These are phyloP conservation scores for Trissoscelio sp. DNA, from an alignment of 2,888 invertebrate genomes.

Conservation along the genomic window DNA sequence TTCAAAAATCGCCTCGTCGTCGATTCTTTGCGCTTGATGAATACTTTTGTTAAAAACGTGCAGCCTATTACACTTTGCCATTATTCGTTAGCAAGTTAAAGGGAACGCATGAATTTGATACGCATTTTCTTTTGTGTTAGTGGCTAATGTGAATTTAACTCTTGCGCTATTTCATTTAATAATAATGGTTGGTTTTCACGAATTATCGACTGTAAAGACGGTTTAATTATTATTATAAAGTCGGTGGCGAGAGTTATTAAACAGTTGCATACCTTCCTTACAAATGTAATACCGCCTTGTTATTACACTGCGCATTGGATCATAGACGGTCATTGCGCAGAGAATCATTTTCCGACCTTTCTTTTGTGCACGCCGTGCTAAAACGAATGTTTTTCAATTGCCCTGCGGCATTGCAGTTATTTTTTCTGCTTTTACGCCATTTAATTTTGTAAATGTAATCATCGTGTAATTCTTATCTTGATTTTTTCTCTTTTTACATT, in stretches of 20 bases:
- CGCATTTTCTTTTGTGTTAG: conserved; percentile 7
- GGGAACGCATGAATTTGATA: conserved; percentile 17
- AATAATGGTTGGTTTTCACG: conserved; percentile 2
- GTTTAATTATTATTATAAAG: conserved; percentile 19
- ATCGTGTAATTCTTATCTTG: conserved; percentile 8
- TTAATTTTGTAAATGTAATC: conserved; percentile 24
- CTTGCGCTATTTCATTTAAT: conserved; percentile 13
- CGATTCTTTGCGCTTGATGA: conserved; percentile 58
- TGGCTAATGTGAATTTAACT: conserved; percentile 36
- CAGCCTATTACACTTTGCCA: conserved; percentile 39
- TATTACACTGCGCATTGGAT: conserved; percentile 28
- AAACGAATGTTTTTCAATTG: conserved; percentile 20
- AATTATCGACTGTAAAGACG: conserved; percentile 37
- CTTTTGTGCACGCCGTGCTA: conserved; percentile 11
- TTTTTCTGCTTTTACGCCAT: conserved; percentile 22
- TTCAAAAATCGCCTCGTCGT: conserved; percentile 1
- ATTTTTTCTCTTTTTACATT: no score
- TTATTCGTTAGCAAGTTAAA: conserved; percentile 20
- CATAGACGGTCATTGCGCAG: conserved; percentile 14
- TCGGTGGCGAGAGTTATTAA: conserved; percentile 21
- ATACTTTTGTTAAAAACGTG: conserved; percentile 47
- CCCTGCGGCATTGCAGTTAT: neutral
- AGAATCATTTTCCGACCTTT: conserved; percentile 16
- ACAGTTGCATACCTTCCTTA: conserved; percentile 32
- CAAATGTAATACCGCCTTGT: conserved; percentile 32